Evolutionary conservation across 2,888 invertebrate genomes (phyloP), one percentile per base, ranked within the genome.

Genomic region (Cephus sareptanus): DNA sequence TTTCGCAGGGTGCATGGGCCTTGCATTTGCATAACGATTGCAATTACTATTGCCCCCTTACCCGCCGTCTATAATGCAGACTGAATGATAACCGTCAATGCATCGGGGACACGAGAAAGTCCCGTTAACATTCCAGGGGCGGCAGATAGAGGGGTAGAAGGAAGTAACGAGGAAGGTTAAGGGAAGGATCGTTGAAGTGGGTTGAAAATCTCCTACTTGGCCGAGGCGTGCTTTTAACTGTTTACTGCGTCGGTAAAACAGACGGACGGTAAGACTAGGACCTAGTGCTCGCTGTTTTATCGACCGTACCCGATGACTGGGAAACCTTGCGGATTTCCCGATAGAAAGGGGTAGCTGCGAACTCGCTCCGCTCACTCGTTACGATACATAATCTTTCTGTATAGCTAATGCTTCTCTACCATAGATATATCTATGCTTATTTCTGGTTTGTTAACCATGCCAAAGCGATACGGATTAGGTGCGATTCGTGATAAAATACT

Each of bases 341-440:
- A 80, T 80, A 89, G 88, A 89, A 90, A 89, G 90, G 89, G 89
- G 89, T 89, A 87, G 87, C 86, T 83, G 86, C 84, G 80, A 81
- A 79, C 76, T 80, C 82, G 76, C 83, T 82, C 9, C 9, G 9
- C 23, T 56, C 56, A 1, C 15, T 23, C 56, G 23, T 23, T 40
- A 23, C 56, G 23, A 56, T 56, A 23, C 23, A 23, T 23, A 23
- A 23, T 23, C 23, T 56, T 23, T 56, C 23, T 56, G 23, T 56
- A 56, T 9, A 56, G 56, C 9, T 56, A 23, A 23, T 15, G 56
- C 1, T 56, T 56, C 56, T 23, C 56, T 56, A 23, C 56, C 23
- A 56, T 23, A 9, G 56, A 56, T 40, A 40, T 40, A 40, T 40
- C 40, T 40, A 15, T 40, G 40, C 1, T 40, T 40, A 6, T 40